Percentiles rank a stretch among this genome's conserved stretches.
Conservation (phyloP, 2,888 invertebrate genomes). For the Drosophila quinaria region DNA sequence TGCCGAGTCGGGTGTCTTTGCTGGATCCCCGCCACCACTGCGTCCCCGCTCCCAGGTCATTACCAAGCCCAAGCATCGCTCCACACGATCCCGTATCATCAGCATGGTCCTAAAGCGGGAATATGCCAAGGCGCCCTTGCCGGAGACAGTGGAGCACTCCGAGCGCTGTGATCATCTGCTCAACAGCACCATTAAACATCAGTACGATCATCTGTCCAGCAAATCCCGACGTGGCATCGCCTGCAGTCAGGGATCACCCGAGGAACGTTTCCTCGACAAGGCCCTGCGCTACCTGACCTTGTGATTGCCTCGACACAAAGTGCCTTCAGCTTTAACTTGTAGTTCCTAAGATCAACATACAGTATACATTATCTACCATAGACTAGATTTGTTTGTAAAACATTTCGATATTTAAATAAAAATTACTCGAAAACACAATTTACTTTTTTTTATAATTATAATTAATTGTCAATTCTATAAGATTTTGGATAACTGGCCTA, state of each 20-base stretch:
- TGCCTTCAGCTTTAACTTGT: conserved; percentile 15
- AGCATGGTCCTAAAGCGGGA: conserved; percentile 75
- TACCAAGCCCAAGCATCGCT: conserved; percentile 54
- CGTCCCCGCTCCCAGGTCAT: conserved; percentile 56
- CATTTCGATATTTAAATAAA: conserved; percentile 31
- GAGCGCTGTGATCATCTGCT: conserved; percentile 56
- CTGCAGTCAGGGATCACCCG: conserved; percentile 42
- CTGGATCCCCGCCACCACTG: conserved; percentile 39
- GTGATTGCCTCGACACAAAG: conserved; percentile 37
- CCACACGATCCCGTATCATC: conserved; percentile 74
- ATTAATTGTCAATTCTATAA: too few relatives aligned
- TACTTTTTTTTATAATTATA: too few relatives aligned
- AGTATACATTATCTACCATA: background rate
- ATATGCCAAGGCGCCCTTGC: conserved; percentile 41
- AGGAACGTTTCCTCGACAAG: conserved; percentile 75
- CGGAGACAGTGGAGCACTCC: conserved; percentile 16
- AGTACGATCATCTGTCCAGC: conserved; percentile 31
- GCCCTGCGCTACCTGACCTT: conserved; percentile 81
- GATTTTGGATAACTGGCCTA: too few relatives aligned
- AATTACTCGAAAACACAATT: background rate
- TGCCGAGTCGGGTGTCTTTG: conserved; percentile 43
- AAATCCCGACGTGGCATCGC: conserved; percentile 51
- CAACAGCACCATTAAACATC: conserved; percentile 40
- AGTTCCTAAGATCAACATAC: background rate
- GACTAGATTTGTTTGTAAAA: conserved; percentile 53